Evolutionary conservation across 2,797 vertebrate genomes (phyloP).

Genomic region (Oreochromis grahami): DNA sequence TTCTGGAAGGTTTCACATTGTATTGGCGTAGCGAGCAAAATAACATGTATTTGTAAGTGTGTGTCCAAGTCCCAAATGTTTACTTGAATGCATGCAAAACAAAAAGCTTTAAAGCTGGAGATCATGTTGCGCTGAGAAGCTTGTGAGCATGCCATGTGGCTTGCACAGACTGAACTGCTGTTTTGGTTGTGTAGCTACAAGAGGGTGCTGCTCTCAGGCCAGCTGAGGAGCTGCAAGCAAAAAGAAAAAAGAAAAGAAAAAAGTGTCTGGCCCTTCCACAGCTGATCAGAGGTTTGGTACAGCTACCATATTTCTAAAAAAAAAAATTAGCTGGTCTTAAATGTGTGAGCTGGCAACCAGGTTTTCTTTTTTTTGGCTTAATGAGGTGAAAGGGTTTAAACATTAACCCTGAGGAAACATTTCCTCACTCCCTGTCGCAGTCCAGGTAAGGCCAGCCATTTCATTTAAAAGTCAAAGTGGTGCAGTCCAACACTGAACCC

Average conservation of each 20-base stretch:
- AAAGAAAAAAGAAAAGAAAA: neutral
- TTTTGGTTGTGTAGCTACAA: slow-evolving; percentile 34
- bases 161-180: neutral
- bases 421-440: slow-evolving; percentile 8
- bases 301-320: neutral
- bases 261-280: slow-evolving; percentile 4
- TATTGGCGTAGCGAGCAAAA: slow-evolving; percentile 84
- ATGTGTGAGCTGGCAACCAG: neutral
- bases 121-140: slow-evolving; percentile 22
- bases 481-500: slow-evolving; percentile 37
- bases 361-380: neutral
- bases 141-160: slow-evolving; percentile 2
- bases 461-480: slow-evolving; percentile 38
- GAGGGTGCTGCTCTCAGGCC: slow-evolving; percentile 79
- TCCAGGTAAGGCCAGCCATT: slow-evolving; percentile 28
- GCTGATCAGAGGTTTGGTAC: slow-evolving; percentile 13
- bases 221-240: slow-evolving; percentile 79
- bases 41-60: slow-evolving; percentile 12
- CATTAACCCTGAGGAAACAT: slow-evolving; percentile 51
- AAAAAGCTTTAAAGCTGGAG: neutral
- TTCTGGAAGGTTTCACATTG: slow-evolving; percentile 90
- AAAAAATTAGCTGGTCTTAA: neutral
- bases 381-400: slow-evolving; percentile 44
- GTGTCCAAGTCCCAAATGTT: slow-evolving; percentile 10
- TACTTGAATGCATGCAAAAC: slow-evolving; percentile 4